Evolutionary conservation across 2,888 invertebrate species (phyloP).

Genomic region (Dysmachus trigonus): DNA sequence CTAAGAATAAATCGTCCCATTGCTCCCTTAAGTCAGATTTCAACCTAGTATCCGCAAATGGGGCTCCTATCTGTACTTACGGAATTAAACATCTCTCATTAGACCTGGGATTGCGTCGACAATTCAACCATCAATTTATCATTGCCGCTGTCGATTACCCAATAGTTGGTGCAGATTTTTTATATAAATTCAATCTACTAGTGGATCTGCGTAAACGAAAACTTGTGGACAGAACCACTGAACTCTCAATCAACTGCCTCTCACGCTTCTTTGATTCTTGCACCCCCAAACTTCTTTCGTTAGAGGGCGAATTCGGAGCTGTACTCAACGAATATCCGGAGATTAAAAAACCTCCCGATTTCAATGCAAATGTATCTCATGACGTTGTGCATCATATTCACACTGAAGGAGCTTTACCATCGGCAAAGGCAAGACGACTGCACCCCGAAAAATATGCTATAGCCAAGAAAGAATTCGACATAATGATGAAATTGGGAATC

Average conservation of each 20-base stretch:
- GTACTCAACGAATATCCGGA: neutral
- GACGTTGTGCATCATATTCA: neutral
- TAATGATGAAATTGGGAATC: conserved; percentile 51
- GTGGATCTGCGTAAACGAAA: neutral
- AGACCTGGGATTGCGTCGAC: neutral
- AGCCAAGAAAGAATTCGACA: conserved; percentile 52
- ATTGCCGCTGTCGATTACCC: too few species aligned
- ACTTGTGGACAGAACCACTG: too few species aligned
- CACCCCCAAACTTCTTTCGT: neutral
- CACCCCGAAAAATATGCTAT: conserved; percentile 51
- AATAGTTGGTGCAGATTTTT: neutral
- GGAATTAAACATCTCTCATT: neutral
- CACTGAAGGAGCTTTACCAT: conserved; percentile 20
- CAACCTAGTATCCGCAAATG: neutral
- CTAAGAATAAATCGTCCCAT: neutral
- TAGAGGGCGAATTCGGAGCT: neutral
- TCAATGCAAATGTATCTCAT: neutral
- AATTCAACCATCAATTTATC: neutral
- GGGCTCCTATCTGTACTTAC: neutral
- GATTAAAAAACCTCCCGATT: neutral
- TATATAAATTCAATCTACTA: neutral
- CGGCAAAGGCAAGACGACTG: conserved; percentile 45
- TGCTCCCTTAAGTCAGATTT: neutral
- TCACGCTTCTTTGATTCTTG: fast-evolving
- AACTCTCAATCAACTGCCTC: neutral